Evolutionary conservation across 2,797 vertebrate genomes (phyloP).

Genomic region (Spinus pinus): DNA sequence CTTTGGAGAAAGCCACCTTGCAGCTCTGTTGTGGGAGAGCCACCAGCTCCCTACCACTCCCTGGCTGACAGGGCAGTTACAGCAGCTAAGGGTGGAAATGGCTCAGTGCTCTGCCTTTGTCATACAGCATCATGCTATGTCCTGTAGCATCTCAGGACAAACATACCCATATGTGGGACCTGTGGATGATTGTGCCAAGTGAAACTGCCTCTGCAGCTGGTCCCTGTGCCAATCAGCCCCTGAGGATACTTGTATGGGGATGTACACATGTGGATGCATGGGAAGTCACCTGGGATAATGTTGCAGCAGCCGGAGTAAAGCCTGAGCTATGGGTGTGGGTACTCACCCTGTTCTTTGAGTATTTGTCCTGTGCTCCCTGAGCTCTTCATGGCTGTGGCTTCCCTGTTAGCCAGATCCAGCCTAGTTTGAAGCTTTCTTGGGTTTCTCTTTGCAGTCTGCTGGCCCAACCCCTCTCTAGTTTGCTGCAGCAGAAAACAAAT

Average conservation of each 20-base stretch:
- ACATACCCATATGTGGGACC: fast-evolving
- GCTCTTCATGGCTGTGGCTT: not conserved
- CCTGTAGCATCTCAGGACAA: not conserved
- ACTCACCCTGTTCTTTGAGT: not conserved
- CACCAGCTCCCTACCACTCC: not conserved
- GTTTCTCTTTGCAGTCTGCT: not conserved
- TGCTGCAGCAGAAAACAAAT: not conserved
- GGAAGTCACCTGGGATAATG: not conserved
- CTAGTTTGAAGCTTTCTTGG: not conserved
- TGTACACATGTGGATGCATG: fast-evolving
- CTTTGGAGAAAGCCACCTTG: not conserved
- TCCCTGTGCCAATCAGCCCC: not conserved
- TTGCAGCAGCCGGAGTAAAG: not conserved
- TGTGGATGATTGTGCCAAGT: not conserved
- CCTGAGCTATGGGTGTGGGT: not conserved
- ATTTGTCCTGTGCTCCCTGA: not conserved
- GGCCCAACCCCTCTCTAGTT: not conserved
- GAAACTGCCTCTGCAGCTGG: not conserved
- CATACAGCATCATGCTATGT: fast-evolving
- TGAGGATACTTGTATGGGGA: not conserved
- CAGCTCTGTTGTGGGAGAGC: not conserved
- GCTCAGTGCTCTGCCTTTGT: not conserved
- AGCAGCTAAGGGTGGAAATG: not conserved
- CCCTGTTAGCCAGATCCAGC: not conserved
- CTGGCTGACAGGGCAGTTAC: not conserved